A percentile compares a stretch with the other conserved stretches of the same genome.
Conservation (phyloP, 2,113 vertebrate genomes). For the Sapajus apella region DNA sequence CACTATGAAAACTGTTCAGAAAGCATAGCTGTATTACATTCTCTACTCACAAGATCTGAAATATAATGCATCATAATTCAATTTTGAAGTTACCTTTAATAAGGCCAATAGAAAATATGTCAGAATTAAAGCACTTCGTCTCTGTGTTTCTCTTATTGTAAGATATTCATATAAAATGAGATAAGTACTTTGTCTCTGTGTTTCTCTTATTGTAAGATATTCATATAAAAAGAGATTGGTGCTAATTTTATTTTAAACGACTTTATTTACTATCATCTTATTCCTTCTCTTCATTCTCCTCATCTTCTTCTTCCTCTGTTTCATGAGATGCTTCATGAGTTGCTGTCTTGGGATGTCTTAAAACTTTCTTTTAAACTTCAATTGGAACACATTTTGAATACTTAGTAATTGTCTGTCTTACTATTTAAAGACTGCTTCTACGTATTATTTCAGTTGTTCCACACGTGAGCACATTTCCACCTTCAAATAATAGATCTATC, state of each 20-base stretch:
- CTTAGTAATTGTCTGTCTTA: neutral
- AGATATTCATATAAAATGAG: no score
- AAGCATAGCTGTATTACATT: neutral
- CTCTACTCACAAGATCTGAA: neutral
- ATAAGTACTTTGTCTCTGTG: neutral
- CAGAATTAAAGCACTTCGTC: neutral
- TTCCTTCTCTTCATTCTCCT: neutral
- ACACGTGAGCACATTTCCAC: neutral
- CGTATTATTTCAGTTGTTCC: neutral
- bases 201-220: neutral
- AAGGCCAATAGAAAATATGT: neutral
- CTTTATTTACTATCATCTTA: neutral
- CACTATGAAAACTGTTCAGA: neutral
- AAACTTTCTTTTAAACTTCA: constrained; percentile 12
- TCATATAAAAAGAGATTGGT: neutral
- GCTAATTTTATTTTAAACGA: neutral
- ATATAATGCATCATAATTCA: neutral
- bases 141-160: no score
- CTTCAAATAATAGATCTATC: neutral
- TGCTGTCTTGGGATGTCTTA: neutral
- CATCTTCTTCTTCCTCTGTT: neutral
- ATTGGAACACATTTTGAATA: neutral
- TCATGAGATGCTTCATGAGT: neutral
- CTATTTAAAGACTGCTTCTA: neutral
- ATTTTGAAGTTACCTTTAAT: neutral